These are phyloP conservation scores for Lordiphosa mommai DNA, from an alignment of 1,140 invertebrate species.

Conservation along the genomic window DNA sequence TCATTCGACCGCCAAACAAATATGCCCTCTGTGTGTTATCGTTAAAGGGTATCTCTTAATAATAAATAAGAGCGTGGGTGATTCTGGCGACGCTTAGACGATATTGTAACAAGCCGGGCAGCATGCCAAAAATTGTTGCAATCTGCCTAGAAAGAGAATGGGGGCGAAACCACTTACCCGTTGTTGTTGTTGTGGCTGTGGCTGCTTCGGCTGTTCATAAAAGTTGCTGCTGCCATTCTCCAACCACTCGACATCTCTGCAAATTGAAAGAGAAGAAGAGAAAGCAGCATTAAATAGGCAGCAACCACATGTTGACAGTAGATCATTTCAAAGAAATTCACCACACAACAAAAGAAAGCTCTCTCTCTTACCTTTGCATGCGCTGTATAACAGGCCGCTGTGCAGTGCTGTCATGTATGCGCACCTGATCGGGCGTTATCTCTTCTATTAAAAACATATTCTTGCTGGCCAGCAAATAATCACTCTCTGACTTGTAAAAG, in stretches of 20 bases:
- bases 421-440: conserved; percentile 84
- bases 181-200: conserved; percentile 44
- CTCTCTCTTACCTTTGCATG: conserved; percentile 65
- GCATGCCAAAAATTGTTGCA: conserved; percentile 62
- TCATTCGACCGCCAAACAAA: conserved; percentile 21
- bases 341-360: conserved; percentile 62
- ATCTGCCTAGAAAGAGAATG: conserved; percentile 36
- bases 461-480: conserved; percentile 37
- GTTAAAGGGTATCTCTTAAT: conserved; percentile 10
- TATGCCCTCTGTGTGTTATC: neutral
- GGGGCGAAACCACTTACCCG: conserved; percentile 50
- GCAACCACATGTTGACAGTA: conserved; percentile 61
- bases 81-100: conserved; percentile 33
- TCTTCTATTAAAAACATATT: conserved; percentile 74
- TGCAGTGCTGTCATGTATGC: conserved; percentile 88
- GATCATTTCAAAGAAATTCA: conserved; percentile 36
- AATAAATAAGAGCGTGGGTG: conserved; percentile 68
- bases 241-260: conserved; percentile 66
- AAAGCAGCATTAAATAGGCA: neutral
- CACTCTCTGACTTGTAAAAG: conserved; percentile 68
- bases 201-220: conserved; percentile 54
- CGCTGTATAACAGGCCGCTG: conserved; percentile 85
- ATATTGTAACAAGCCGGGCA: conserved; percentile 67
- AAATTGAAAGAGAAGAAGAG: conserved; percentile 30
- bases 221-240: conserved; percentile 67